A percentile compares a stretch with the other conserved stretches of the same genome.
These are phyloP conservation scores for Chelon labrosus DNA, from an alignment of 2,797 vertebrate genomes.

Conservation along the genomic window DNA sequence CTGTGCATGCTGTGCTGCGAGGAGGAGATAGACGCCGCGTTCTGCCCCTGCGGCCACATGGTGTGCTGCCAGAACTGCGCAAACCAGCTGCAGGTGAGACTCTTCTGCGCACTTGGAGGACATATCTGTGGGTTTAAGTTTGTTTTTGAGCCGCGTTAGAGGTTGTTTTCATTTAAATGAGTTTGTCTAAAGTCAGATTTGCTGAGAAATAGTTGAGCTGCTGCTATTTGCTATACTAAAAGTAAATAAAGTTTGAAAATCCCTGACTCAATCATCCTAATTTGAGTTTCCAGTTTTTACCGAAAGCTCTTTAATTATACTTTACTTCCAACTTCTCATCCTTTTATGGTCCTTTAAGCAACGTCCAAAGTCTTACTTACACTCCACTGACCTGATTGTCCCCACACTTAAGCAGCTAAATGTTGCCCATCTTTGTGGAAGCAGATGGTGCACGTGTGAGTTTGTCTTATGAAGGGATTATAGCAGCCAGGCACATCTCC, in stretches of 20 bases:
- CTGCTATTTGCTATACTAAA: too few relatives aligned
- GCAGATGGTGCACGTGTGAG: constrained; percentile 48
- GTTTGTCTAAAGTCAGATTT: too few relatives aligned
- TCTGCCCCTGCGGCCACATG: constrained; percentile 98
- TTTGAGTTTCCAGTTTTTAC: constrained; percentile 21
- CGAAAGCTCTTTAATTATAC: constrained; percentile 48
- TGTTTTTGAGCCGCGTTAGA: background rate
- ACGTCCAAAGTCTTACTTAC: constrained; percentile 50
- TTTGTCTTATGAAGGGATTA: constrained; percentile 64
- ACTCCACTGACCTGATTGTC: constrained; percentile 60
- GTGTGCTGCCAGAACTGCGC: constrained; percentile 97
- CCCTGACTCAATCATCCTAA: background rate
- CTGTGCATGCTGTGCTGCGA: constrained; percentile 97
- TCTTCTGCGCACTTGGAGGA: background rate
- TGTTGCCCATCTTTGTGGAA: constrained; percentile 55
- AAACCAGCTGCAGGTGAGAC: constrained; percentile 91
- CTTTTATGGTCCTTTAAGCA: constrained; percentile 50
- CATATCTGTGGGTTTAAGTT: background rate
- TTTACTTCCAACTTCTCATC: constrained; percentile 41
- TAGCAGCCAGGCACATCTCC: constrained; percentile 63
- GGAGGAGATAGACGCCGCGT: constrained; percentile 95
- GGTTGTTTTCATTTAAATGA: too few relatives aligned
- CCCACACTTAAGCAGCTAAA: constrained; percentile 67
- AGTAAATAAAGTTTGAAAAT: constrained; percentile 1
- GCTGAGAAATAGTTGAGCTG: too few relatives aligned